phyloP scores from a whole-genome alignment of 2,888 invertebrate species.

The Sinhomidia bicolor region DNA sequence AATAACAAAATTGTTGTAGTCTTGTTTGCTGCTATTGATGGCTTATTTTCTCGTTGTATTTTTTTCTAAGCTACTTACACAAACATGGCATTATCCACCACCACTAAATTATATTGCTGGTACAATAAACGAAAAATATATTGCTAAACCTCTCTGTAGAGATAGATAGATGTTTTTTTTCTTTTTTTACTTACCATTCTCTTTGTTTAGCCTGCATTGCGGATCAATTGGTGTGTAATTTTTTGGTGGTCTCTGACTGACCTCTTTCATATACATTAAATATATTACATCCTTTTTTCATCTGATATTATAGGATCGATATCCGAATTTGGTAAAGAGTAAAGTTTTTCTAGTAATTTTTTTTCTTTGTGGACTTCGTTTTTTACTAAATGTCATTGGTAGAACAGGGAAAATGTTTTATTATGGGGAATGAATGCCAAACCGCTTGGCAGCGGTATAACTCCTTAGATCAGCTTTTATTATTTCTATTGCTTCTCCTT shows the following conservation, averaged over 20 bases:
- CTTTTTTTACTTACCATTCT: background rate
- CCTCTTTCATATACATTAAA: slow-evolving; percentile 61
- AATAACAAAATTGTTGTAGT: slow-evolving; percentile 50
- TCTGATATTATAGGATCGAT: slow-evolving; percentile 60
- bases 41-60: slow-evolving; percentile 7
- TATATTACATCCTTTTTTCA: slow-evolving; percentile 54
- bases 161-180: slow-evolving; percentile 6
- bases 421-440: slow-evolving; percentile 68
- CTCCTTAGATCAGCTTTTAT: slow-evolving; percentile 50
- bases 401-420: slow-evolving; percentile 69
- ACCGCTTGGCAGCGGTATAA: slow-evolving; percentile 65
- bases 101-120: background rate
- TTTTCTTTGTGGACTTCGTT: slow-evolving; percentile 35
- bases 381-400: slow-evolving; percentile 63
- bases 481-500: background rate
- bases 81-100: too few relatives aligned
- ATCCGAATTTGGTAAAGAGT: slow-evolving; percentile 62
- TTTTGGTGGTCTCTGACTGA: slow-evolving; percentile 67
- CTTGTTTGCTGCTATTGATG: too few relatives aligned
- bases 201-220: slow-evolving; percentile 67
- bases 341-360: slow-evolving; percentile 22
- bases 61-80: too few relatives aligned
- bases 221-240: slow-evolving; percentile 71
- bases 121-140: slow-evolving; percentile 27
- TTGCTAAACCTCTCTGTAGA: background rate